These are phyloP conservation scores for Epinotia demarniana DNA, from an alignment of 2,888 invertebrate genomes.

Conservation along the genomic window DNA sequence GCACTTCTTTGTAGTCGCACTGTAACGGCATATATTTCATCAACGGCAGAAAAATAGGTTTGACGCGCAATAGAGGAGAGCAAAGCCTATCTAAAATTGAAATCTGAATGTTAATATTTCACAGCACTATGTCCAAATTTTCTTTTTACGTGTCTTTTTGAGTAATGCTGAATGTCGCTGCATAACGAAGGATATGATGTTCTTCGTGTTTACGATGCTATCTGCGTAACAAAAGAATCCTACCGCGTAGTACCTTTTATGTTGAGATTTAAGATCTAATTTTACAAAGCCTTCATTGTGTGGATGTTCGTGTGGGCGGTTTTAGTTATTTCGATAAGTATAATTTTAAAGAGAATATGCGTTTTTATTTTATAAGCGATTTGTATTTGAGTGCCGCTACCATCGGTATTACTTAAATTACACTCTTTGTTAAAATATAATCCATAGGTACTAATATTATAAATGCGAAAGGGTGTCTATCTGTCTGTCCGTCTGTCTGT, in stretches of 20 bases:
- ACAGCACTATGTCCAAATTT: background rate
- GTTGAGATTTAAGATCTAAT: constrained; percentile 8
- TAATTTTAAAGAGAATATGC: background rate
- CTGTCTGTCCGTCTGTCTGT: too few species aligned
- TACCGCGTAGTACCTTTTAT: background rate
- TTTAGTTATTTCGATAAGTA: background rate
- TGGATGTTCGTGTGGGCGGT: background rate
- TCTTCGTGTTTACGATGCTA: constrained; percentile 12
- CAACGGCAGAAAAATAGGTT: constrained; percentile 28
- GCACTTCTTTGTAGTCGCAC: background rate
- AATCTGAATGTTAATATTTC: constrained; percentile 35
- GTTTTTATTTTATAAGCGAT: too few species aligned
- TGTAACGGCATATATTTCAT: constrained; percentile 24
- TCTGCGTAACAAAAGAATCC: constrained; percentile 14
- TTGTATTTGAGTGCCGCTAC: too few species aligned
- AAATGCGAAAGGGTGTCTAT: too few species aligned
- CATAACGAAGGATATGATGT: constrained; percentile 13
- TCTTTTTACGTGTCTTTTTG: background rate
- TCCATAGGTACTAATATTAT: too few species aligned
- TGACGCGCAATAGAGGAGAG: constrained; percentile 18
- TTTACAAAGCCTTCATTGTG: constrained; percentile 22
- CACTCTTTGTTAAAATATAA: too few species aligned
- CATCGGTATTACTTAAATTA: too few species aligned
- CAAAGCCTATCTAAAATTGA: constrained; percentile 41
- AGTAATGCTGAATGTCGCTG: background rate